These are phyloP conservation scores for Pseudococcus jackbeardsleyi DNA, from an alignment of 2,888 invertebrate species.

Conservation along the genomic window DNA sequence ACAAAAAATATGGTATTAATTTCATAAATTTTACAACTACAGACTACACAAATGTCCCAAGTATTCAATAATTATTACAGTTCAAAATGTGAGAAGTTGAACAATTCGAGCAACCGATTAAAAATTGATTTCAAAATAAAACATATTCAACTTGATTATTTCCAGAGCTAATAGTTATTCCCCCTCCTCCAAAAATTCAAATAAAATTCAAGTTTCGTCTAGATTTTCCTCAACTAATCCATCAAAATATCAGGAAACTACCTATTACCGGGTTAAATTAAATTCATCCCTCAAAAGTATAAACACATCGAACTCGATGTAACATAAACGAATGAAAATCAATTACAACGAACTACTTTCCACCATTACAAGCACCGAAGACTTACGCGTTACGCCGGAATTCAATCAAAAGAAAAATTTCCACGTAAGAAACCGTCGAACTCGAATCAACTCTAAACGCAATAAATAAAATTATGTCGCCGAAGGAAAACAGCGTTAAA, in stretches of 20 bases:
- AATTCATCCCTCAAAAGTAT: neutral
- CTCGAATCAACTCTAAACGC: neutral
- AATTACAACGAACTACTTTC: neutral
- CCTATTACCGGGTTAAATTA: neutral
- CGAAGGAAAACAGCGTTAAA: neutral
- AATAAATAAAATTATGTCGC: slow-evolving; percentile 5
- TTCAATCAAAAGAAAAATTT: slow-evolving; percentile 2
- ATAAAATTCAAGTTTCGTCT: no score
- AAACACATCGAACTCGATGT: neutral
- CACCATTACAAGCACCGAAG: neutral
- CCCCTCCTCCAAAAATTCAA: no score
- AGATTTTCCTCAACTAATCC: neutral
- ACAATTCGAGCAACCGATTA: no score
- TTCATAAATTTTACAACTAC: no score
- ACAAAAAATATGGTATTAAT: no score
- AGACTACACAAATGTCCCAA: no score
- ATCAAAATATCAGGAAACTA: neutral
- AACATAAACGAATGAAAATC: neutral
- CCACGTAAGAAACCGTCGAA: neutral
- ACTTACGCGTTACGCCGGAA: neutral
- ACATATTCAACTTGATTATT: no score
- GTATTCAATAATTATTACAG: no score
- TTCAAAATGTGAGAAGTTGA: no score
- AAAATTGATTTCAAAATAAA: no score
- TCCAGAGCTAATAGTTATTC: no score